Evolutionary conservation across 2,113 vertebrate species (phyloP), one percentile per base, ranked within the genome.

Genomic region (Zootoca vivipara): DNA sequence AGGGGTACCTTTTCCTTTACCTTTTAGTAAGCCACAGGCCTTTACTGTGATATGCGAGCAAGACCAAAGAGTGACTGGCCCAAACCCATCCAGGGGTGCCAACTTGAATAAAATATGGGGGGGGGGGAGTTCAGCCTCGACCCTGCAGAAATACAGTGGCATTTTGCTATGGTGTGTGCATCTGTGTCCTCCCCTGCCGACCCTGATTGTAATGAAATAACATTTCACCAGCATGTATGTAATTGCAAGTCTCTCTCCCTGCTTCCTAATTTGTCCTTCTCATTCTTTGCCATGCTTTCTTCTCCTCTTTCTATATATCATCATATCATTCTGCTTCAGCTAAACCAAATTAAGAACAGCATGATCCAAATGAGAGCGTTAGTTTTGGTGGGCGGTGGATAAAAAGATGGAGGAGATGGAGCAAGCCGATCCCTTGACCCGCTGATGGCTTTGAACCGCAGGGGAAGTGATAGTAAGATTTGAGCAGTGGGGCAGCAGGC

Each of bases 321-420:
- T 85, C 69, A 52, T 72, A 42, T 78, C 84, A 78, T 78, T 46
- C 35, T 46, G 35, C 85, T 67, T 86, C 58, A 67, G 58, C 18
- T 67, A 46, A 86, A 64, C 40, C 74, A 78, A 86, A 67, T 86
- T 78, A 78, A 86, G 62, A 78, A 86, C 38, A 78, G 30, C 85
- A 26, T n/a, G 58, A 18, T 78, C 33, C 62, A 33, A 86, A 86
- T 86, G 74, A 78, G 18, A 81, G 28, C 67, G 72, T 64, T 52
- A n/a, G n/a, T 62, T 81, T 87, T 73, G 67, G 78, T 33, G 58
- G 62, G 28, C 33, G 62, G 58, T 46, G 38, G 38, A 22, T 67
- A 33, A 85, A 52, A 85, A 78, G 84, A 85, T 67, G 84, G 28
- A 64, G n/a, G 75, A 78, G 84, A 85, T 67, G 84, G 28, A 64